These are phyloP conservation scores for Megaustenia siamemsis DNA, from an alignment of 2,888 invertebrate genomes.

Conservation along the genomic window DNA sequence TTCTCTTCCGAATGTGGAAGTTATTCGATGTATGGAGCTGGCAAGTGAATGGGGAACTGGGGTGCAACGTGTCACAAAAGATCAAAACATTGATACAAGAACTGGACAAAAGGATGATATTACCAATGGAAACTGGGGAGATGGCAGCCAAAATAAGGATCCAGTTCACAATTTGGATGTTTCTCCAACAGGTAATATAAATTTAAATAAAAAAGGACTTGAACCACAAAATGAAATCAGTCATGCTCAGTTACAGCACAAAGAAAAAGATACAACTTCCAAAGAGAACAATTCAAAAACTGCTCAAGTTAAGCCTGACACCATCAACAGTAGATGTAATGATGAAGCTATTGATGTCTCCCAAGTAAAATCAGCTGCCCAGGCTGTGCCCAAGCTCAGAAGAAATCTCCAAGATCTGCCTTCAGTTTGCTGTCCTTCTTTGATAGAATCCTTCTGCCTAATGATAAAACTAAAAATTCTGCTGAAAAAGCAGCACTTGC, in stretches of 20 bases:
- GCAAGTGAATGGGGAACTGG: background rate
- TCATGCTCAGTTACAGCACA: background rate
- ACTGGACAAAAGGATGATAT: slow-evolving; percentile 19
- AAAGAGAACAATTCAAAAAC: background rate
- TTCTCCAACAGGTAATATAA: background rate
- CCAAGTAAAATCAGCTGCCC: background rate
- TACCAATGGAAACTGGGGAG: slow-evolving; percentile 15
- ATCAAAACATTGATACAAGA: background rate
- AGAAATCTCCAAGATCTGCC: slow-evolving; percentile 61
- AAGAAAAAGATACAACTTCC: background rate
- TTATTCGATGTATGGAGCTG: slow-evolving; percentile 13
- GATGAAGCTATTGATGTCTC: background rate
- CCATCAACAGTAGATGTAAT: background rate
- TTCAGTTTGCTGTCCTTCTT: slow-evolving; percentile 73
- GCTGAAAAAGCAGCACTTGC: slow-evolving; percentile 24
- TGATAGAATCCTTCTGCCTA: slow-evolving; percentile 72
- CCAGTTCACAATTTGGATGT: background rate
- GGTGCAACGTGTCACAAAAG: background rate
- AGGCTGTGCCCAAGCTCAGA: slow-evolving; percentile 17
- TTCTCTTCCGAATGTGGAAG: slow-evolving; percentile 46
- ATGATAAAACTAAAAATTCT: slow-evolving; percentile 53
- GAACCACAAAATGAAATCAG: background rate
- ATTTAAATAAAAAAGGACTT: background rate
- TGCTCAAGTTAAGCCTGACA: background rate
- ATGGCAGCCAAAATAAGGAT: background rate